Evolutionary conservation across 2,113 vertebrate genomes (phyloP).

Genomic region (Seriola rivoliana): DNA sequence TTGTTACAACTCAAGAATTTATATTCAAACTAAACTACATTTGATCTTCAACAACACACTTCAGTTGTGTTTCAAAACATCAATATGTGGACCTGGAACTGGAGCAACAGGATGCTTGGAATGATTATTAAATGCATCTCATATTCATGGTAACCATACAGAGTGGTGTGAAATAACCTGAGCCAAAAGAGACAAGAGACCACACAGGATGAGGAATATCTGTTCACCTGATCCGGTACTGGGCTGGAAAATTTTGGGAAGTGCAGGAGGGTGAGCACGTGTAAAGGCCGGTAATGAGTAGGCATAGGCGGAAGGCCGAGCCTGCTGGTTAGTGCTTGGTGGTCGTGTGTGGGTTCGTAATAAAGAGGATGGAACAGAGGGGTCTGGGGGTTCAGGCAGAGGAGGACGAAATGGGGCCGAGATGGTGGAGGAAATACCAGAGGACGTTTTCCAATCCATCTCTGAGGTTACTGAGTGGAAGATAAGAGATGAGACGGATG

Average conservation of each 20-base stretch:
- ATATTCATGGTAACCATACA: no score
- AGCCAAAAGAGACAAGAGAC: not conserved
- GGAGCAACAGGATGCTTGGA: no score
- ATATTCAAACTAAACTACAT: no score
- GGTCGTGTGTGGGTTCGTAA: slow-evolving; percentile 25
- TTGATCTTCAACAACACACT: no score
- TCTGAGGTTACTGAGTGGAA: slow-evolving; percentile 65
- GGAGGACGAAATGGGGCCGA: slow-evolving; percentile 47
- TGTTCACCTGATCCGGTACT: slow-evolving; percentile 77
- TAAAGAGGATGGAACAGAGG: slow-evolving; percentile 30
- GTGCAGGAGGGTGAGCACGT: slow-evolving; percentile 79
- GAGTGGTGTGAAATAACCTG: no score
- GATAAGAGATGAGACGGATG: slow-evolving; percentile 21
- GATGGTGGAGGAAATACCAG: slow-evolving; percentile 61
- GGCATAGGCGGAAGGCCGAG: slow-evolving; percentile 67
- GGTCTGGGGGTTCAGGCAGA: slow-evolving; percentile 44
- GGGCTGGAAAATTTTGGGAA: slow-evolving; percentile 86
- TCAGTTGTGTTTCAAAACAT: no score
- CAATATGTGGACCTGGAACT: no score
- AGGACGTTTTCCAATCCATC: slow-evolving; percentile 57
- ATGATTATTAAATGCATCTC: no score
- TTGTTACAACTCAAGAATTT: no score
- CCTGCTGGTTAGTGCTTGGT: slow-evolving; percentile 28
- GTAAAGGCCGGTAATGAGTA: slow-evolving; percentile 78
- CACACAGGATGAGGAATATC: slow-evolving; percentile 10